Evolutionary conservation across 1,140 invertebrate genomes (phyloP), one percentile per base, ranked within the genome.

Genomic region (Theocolax elegans): DNA sequence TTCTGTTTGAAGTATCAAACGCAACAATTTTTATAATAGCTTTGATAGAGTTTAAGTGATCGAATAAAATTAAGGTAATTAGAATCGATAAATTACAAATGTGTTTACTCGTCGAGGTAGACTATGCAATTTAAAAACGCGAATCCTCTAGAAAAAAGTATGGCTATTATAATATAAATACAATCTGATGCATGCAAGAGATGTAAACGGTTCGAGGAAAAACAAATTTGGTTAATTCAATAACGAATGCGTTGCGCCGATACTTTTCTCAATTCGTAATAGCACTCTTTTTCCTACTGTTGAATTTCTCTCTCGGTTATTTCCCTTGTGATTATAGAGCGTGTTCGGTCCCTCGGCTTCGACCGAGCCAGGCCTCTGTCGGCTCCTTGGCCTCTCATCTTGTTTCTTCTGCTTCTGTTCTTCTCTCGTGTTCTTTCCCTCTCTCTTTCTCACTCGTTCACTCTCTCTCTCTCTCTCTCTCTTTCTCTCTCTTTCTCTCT

Each of bases 311-410:
- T 40, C 9, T 21, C 19, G 8, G 23, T 23, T 25, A 1, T 27
- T 25, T 2, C 3, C 13, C 49, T 21, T 65, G 48, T 65, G 51
- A 53, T 65, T 65, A 65, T 53, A 54, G 44, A 48, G 48, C 8
- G 35, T 27, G 23, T 64, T 15, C 19, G 38, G 6, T 31, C 42
- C 7, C 59, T 42, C 42, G n/a, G 31, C 42, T 35, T 35, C 19
- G 17, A 12, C 19, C 35, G 49, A 48, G 59, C 59, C 59, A 48
- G 19, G 42, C 40, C 21, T 23, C 21, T 53, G 48, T 29, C 53
- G 64, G 64, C 40, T 56, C 40, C 38, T 66, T 31, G 51, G 64
- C 27, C 63, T 54, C 63, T 56, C 51, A 56, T 66, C 63, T 66
- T 38, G 27, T 40, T 56, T 17, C 53, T 56, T 56, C 53, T 56